Conservation (phyloP, 1,140 invertebrate genomes). For the Heterodera schachtii region DNA sequence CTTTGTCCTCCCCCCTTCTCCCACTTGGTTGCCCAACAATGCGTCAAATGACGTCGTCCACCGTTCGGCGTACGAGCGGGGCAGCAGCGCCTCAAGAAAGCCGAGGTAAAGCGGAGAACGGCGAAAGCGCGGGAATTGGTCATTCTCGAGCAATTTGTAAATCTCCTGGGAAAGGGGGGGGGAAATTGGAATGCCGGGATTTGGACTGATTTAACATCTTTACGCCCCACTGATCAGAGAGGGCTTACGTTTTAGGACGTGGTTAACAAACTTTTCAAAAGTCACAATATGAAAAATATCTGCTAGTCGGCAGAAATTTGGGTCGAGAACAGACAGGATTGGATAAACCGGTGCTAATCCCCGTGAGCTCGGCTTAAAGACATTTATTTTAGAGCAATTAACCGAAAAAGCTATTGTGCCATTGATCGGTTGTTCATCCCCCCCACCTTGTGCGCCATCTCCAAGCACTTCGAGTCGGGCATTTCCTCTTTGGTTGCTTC, state of each 20-base stretch:
- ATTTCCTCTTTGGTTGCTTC: conserved; percentile 36
- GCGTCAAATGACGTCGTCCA: conserved; percentile 62
- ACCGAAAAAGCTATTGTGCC: no score
- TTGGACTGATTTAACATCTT: conserved; percentile 44
- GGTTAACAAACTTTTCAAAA: no score
- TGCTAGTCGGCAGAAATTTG: no score
- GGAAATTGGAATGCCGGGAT: conserved; percentile 47
- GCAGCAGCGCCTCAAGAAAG: conserved; percentile 55
- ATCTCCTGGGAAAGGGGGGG: conserved; percentile 57
- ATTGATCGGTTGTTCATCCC: conserved; percentile 38
- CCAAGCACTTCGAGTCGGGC: conserved; percentile 44
- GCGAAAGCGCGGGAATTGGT: conserved; percentile 64
- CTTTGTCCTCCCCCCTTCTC: background rate
- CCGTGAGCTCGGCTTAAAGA: no score
- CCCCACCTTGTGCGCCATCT: conserved; percentile 61
- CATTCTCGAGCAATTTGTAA: conserved; percentile 49
- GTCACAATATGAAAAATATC: no score
- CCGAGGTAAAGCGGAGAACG: conserved; percentile 59
- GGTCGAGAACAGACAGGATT: no score
- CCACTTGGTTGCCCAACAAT: conserved; percentile 61
- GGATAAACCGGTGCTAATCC: no score
- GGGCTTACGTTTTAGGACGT: no score
- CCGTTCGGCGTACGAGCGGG: conserved; percentile 58
- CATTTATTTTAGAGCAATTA: no score
- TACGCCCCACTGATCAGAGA: no score